phyloP scores from a whole-genome alignment of 2,888 invertebrate species.

The Deilephila porcellus region DNA sequence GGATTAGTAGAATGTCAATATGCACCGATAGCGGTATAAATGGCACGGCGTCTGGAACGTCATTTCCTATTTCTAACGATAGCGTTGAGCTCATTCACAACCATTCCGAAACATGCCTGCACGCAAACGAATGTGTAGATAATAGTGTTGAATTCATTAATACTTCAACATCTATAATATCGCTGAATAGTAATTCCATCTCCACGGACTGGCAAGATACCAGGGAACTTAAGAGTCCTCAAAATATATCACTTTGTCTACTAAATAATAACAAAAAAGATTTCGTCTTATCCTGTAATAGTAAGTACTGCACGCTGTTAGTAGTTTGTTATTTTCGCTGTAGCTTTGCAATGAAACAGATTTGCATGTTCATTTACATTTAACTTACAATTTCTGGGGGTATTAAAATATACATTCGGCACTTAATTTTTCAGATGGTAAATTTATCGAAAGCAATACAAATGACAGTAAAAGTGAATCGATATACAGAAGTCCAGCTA shows the following conservation, averaged over 20 bases:
- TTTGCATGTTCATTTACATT: neutral
- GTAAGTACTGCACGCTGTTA: constrained; percentile 39
- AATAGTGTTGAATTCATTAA: constrained; percentile 67
- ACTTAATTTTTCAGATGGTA: neutral
- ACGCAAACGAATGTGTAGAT: constrained; percentile 66
- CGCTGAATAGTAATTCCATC: constrained; percentile 54
- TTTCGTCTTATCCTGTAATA: constrained; percentile 39
- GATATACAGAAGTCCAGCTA: constrained; percentile 45
- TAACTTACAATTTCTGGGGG: neutral
- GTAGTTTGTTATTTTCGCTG: neutral
- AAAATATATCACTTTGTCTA: constrained; percentile 40
- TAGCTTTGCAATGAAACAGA: neutral
- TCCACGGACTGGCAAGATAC: constrained; percentile 42
- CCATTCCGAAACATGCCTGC: constrained; percentile 76
- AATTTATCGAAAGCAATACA: neutral
- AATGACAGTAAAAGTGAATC: constrained; percentile 41
- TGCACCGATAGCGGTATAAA: constrained; percentile 66
- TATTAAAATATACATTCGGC: neutral
- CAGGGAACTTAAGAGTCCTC: constrained; percentile 40
- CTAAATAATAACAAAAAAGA: constrained; percentile 54
- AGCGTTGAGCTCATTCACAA: constrained; percentile 75
- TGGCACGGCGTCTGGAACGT: constrained; percentile 56
- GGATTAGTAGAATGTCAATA: constrained; percentile 46
- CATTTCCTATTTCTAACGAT: constrained; percentile 51
- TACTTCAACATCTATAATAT: constrained; percentile 58